These are phyloP conservation scores for Didymodactylos carnosus DNA, from an alignment of 2,888 invertebrate species.

Conservation along the genomic window DNA sequence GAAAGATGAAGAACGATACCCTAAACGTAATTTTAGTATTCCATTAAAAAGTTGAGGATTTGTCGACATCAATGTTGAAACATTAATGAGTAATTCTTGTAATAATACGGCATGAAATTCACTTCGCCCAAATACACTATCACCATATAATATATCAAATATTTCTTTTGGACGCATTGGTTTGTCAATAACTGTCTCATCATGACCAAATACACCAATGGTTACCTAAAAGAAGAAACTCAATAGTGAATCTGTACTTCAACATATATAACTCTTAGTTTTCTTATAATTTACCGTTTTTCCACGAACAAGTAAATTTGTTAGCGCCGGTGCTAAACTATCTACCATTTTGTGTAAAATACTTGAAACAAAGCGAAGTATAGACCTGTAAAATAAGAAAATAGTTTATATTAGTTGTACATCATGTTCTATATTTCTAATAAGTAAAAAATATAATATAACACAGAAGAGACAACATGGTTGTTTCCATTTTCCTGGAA, in stretches of 20 bases:
- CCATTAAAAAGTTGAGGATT: constrained; percentile 79
- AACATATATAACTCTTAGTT: constrained; percentile 4
- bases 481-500: no score
- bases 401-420: not conserved
- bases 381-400: constrained; percentile 45
- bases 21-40: constrained; percentile 57
- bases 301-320: constrained; percentile 84
- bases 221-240: constrained; percentile 43
- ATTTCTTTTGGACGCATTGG: constrained; percentile 93
- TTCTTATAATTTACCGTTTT: constrained; percentile 40
- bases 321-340: constrained; percentile 91
- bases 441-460: no score
- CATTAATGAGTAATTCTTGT: constrained; percentile 76
- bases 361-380: constrained; percentile 70
- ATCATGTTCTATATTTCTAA: not conserved
- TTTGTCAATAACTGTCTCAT: constrained; percentile 75
- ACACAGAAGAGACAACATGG: no score
- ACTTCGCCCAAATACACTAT: constrained; percentile 46
- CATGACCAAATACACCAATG: constrained; percentile 78
- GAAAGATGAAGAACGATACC: no score
- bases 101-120: constrained; percentile 75
- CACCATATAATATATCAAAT: constrained; percentile 53
- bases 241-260: not conserved
- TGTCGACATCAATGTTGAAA: constrained; percentile 73
- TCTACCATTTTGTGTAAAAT: constrained; percentile 80